A percentile compares a stretch with the other conserved stretches of the same genome.
These are phyloP conservation scores for Hololepta plana DNA, from an alignment of 2,888 invertebrate species.

Conservation along the genomic window DNA sequence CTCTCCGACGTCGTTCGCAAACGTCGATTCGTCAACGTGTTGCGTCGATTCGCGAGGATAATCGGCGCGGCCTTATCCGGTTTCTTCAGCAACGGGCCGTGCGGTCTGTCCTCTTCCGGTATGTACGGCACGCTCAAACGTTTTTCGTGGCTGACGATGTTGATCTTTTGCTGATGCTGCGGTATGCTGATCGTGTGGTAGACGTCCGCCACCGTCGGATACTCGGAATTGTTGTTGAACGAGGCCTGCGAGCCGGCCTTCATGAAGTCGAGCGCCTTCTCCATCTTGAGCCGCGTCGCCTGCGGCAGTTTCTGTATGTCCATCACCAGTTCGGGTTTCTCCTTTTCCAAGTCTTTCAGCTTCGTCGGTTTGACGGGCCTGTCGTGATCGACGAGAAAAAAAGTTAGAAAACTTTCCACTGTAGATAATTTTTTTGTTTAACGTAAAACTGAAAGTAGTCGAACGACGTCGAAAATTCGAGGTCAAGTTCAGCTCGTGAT, in stretches of 20 bases:
- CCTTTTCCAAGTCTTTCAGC: slow-evolving; percentile 31
- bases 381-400: too few species aligned
- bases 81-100: slow-evolving; percentile 10
- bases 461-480: too few species aligned
- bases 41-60: slow-evolving; percentile 11
- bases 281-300: slow-evolving; percentile 21
- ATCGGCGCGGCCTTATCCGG: slow-evolving; percentile 11
- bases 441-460: too few species aligned
- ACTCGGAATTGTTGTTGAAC: slow-evolving; percentile 29
- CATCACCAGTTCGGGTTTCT: slow-evolving; percentile 27
- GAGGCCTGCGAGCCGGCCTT: slow-evolving; percentile 13
- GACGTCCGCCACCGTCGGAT: slow-evolving; percentile 59
- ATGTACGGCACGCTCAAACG: slow-evolving; percentile 22
- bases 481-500: too few species aligned
- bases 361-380: slow-evolving; percentile 66
- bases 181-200: slow-evolving; percentile 25
- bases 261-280: slow-evolving; percentile 19
- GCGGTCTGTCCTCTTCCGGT: slow-evolving; percentile 14
- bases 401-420: too few species aligned
- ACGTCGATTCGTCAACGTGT: slow-evolving; percentile 10
- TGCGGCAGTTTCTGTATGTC: slow-evolving; percentile 19
- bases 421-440: too few species aligned
- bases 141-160: slow-evolving; percentile 14
- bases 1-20: slow-evolving; percentile 17
- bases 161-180: slow-evolving; percentile 9